Evolutionary conservation across 2,113 vertebrate species (phyloP).

Genomic region (Chloropsis cyanopogon): DNA sequence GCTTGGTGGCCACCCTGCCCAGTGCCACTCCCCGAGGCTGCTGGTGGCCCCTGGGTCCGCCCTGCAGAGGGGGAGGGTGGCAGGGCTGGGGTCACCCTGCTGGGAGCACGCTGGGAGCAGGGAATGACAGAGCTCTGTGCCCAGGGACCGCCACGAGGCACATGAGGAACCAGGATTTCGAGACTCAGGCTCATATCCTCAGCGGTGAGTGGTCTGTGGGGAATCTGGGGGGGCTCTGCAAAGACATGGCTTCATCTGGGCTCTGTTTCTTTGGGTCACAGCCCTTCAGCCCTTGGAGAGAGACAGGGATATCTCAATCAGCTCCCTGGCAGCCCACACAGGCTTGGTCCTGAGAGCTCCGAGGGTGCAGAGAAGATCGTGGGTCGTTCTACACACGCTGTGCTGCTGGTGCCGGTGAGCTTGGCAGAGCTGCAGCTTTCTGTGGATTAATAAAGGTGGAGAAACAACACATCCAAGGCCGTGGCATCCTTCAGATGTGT

Average conservation of each 20-base stretch:
- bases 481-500: neutral
- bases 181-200: neutral
- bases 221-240: rapidly evolving
- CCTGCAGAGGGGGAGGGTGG: rapidly evolving
- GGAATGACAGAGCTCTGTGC: neutral
- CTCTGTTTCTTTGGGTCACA: neutral
- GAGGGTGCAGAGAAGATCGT: neutral
- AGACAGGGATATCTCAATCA: neutral
- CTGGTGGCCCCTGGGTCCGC: neutral
- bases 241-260: rapidly evolving
- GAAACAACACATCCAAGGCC: neutral
- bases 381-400: rapidly evolving
- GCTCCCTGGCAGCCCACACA: neutral
- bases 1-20: neutral
- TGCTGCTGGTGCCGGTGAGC: neutral
- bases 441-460: neutral
- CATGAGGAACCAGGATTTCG: neutral
- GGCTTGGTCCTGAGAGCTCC: neutral
- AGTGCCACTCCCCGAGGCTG: neutral
- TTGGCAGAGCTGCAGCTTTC: neutral
- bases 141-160: neutral
- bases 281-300: neutral
- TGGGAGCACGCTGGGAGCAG: neutral
- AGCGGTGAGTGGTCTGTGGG: neutral
- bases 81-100: neutral